Evolutionary conservation across 2,113 vertebrate genomes (phyloP).

Genomic region (Ctenomys sociabilis): DNA sequence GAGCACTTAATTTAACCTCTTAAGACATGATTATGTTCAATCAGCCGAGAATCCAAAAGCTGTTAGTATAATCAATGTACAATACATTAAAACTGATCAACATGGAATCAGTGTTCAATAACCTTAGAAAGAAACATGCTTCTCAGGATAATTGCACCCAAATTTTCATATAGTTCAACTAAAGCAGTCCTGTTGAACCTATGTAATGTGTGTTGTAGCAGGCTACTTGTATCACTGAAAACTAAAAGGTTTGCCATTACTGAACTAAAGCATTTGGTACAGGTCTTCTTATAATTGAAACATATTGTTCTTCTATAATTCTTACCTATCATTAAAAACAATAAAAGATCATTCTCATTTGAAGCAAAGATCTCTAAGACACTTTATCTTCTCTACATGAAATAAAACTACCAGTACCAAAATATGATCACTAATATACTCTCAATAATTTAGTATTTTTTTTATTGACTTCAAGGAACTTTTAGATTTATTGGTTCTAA

Average conservation of each 20-base stretch:
- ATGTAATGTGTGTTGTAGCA: background rate
- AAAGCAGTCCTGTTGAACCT: background rate
- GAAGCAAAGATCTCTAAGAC: slow-evolving; percentile 10
- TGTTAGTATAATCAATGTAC: background rate
- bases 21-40: slow-evolving; percentile 18
- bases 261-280: background rate
- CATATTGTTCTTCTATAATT: background rate
- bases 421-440: slow-evolving; percentile 39
- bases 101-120: slow-evolving; percentile 5
- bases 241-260: background rate
- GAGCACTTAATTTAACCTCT: slow-evolving; percentile 31
- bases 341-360: slow-evolving; percentile 22
- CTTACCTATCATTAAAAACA: slow-evolving; percentile 49
- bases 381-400: slow-evolving; percentile 20
- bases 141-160: background rate
- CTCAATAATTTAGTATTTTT: background rate
- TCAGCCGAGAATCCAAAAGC: slow-evolving; percentile 40
- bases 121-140: slow-evolving; percentile 13
- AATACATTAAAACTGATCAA: slow-evolving; percentile 41
- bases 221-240: background rate
- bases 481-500: slow-evolving; percentile 56
- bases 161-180: background rate
- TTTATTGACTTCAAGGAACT: slow-evolving; percentile 45
- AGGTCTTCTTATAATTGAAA: slow-evolving; percentile 46
- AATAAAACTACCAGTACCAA: slow-evolving; percentile 44